Evolutionary conservation across 2,113 vertebrate genomes (phyloP).

Genomic region (Thinocorus orbignyianus): DNA sequence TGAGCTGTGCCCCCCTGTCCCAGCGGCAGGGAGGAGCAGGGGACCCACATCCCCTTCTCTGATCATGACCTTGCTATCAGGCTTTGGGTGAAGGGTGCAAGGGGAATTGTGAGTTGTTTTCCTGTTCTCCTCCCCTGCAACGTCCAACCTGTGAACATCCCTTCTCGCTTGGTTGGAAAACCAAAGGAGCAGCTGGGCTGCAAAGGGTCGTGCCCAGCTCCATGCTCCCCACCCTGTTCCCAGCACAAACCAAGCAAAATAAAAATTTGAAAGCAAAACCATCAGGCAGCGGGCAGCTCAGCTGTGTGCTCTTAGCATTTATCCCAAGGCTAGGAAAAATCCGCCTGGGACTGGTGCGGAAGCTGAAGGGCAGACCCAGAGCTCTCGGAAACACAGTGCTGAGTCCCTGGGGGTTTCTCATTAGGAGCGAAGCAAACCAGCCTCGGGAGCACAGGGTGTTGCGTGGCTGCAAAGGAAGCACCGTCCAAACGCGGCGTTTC

Average conservation of each 20-base stretch:
- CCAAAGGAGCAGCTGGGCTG: not conserved
- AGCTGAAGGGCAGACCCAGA: not conserved
- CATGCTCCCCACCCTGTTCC: fast-evolving
- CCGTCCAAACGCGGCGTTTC: not conserved
- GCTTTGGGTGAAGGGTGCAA: not conserved
- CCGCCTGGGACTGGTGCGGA: not conserved
- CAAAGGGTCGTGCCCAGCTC: not conserved
- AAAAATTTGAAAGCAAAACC: not conserved
- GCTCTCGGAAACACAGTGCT: not conserved
- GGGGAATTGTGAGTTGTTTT: not conserved
- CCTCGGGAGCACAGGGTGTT: not conserved
- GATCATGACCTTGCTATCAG: fast-evolving
- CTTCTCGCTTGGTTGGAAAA: not conserved
- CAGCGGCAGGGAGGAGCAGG: fast-evolving
- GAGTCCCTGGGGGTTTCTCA: not conserved
- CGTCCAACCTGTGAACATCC: not conserved
- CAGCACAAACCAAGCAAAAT: not conserved
- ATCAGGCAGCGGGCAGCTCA: fast-evolving
- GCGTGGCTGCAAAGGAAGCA: not conserved
- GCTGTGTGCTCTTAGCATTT: fast-evolving
- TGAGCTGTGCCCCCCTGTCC: not conserved
- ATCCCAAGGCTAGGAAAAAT: not conserved
- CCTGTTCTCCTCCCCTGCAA: not conserved
- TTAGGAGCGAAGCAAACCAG: not conserved
- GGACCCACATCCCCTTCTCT: not conserved